Evolutionary conservation across 2,797 vertebrate genomes (phyloP), one percentile per base, ranked within the genome.

Genomic region (Pipistrellus pipistrellus): DNA sequence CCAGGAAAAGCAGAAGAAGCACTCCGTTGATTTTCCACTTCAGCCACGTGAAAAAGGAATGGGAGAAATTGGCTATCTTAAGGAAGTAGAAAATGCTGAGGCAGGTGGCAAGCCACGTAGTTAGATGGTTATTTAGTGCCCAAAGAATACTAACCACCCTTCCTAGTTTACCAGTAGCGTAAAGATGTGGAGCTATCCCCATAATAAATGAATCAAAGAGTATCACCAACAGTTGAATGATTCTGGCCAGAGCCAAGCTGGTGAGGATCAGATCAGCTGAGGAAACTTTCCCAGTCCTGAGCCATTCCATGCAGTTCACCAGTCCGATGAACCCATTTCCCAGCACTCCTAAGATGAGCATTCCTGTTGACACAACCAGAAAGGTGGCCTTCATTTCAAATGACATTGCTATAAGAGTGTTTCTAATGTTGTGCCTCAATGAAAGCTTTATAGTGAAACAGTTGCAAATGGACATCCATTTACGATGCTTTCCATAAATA

Each of bases 281-380:
- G 35, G 66, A 89, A 66, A 86, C 0, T 6, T 77, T 93, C 32
- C 81, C 17, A 23, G 25, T 90, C 66, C 51, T 95, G 48, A 72
- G 21, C 53, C 77, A 89, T 8, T 59, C 9, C 0, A 18, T 5
- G 17, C 44, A 89, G 62, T 73, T 91, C 13, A 89, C 46, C 44
- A 68, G 21, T 62, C 13, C 86, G 41, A 85, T 62, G 66, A 90
- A 71, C 21, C 83, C 62, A 48, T 90, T 94, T 82, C n/a, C 78
- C 32, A 62, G 32, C 17, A 85, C 13, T 38, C 73, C 62, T 21
- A 51, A 32, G 41, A 66, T 4, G 0, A 91, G 1, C 46, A 64
- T 64, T 62, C 78, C 57, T 78, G 38, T 20, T 35, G n/a, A 17
- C 57, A 78, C 1, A 0, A 25, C 64, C 44, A 86, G 18, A 62